Evolutionary conservation across 2,113 vertebrate species (phyloP).

Genomic region (Columba livia): DNA sequence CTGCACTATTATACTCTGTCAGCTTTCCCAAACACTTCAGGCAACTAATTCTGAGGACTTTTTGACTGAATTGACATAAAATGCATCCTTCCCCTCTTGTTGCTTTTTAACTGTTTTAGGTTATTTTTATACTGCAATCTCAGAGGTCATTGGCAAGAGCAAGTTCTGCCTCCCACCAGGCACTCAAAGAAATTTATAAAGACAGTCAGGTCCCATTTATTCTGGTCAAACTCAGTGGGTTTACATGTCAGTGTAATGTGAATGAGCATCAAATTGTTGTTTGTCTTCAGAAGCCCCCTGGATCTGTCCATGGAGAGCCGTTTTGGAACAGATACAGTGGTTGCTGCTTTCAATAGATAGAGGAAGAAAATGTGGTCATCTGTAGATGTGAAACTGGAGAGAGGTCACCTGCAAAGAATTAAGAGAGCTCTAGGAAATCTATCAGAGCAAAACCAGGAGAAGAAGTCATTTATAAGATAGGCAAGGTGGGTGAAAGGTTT

Average conservation of each 20-base stretch:
- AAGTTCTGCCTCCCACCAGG: neutral
- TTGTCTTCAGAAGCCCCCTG: neutral
- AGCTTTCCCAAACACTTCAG: constrained; percentile 67
- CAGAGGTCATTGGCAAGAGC: constrained; percentile 36
- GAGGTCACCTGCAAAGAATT: neutral
- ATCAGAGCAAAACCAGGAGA: neutral
- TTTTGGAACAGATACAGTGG: neutral
- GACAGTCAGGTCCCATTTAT: constrained; percentile 6
- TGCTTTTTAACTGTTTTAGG: constrained; percentile 37
- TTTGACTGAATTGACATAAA: constrained; percentile 61
- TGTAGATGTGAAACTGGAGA: neutral
- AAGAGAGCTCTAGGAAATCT: neutral
- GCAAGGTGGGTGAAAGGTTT: neutral
- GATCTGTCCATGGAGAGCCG: neutral
- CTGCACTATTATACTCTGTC: constrained; percentile 47
- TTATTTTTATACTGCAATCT: constrained; percentile 46
- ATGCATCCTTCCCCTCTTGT: constrained; percentile 53
- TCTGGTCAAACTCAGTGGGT: neutral
- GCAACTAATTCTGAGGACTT: constrained; percentile 60
- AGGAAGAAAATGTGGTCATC: neutral
- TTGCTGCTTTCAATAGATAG: neutral
- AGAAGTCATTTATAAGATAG: neutral
- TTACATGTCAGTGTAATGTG: neutral
- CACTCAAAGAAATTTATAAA: constrained; percentile 31
- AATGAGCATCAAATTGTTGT: neutral